These are phyloP conservation scores for Bubo blakistoni DNA, from an alignment of 2,113 vertebrate genomes.

Conservation along the genomic window DNA sequence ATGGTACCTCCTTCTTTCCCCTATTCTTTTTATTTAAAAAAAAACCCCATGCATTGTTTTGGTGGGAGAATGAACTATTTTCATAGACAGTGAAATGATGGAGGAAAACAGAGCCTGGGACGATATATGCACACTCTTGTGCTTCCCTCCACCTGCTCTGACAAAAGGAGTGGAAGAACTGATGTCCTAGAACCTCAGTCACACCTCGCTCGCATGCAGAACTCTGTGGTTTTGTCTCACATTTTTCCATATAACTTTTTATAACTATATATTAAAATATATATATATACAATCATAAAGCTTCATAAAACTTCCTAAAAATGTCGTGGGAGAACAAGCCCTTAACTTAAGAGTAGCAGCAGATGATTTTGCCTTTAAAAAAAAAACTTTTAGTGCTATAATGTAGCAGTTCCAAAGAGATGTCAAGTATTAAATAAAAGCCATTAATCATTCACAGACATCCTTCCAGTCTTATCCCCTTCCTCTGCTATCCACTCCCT, in stretches of 20 bases:
- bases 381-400: neutral
- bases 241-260: neutral
- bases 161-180: neutral
- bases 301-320: neutral
- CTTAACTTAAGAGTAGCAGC: neutral
- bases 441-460: neutral
- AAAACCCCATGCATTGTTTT: neutral
- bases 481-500: neutral
- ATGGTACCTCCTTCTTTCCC: neutral
- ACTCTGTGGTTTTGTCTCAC: neutral
- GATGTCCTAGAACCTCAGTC: neutral
- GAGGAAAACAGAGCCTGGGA: neutral
- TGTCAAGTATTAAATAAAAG: neutral
- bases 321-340: neutral
- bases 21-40: neutral
- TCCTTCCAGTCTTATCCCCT: neutral
- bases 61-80: neutral
- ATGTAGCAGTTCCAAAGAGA: neutral
- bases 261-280: neutral
- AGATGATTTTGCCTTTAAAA: neutral
- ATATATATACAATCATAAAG: neutral
- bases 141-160: neutral
- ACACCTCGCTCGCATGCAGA: neutral
- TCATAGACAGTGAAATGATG: neutral
- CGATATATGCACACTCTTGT: neutral